Conservation (phyloP, 2,797 vertebrate genomes). For the Trematomus bernacchii region DNA sequence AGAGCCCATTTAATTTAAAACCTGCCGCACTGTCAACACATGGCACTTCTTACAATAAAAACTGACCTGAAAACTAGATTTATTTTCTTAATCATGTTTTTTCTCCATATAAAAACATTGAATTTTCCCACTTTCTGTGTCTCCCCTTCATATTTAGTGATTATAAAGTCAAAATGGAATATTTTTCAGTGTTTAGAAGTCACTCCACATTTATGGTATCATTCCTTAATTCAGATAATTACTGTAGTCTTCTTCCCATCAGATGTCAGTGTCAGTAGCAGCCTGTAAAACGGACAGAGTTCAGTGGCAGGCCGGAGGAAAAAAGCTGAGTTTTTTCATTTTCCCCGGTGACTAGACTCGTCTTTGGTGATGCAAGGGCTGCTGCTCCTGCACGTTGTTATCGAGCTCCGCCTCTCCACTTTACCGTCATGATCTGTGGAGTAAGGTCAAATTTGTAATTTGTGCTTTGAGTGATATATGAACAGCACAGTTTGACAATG, state of each 20-base stretch:
- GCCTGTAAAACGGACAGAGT: conserved; percentile 38
- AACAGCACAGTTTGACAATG: too few relatives aligned
- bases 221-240: conserved; percentile 45
- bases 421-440: conserved; percentile 89
- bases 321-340: conserved; percentile 66
- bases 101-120: conserved; percentile 16
- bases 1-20: conserved; percentile 35
- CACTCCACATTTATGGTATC: conserved; percentile 22
- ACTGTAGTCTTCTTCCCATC: conserved; percentile 25
- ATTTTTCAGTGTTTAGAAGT: conserved; percentile 37
- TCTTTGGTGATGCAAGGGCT: conserved; percentile 90
- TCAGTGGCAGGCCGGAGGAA: conserved; percentile 53
- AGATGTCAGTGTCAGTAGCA: conserved; percentile 29
- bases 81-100: conserved; percentile 12
- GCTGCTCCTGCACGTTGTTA: conserved; percentile 80
- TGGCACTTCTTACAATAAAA: conserved; percentile 20
- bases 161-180: conserved; percentile 38
- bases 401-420: conserved; percentile 84
- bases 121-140: neutral
- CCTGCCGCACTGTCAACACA: conserved; percentile 20
- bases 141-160: conserved; percentile 29
- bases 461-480: too few relatives aligned
- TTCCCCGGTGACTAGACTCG: conserved; percentile 83
- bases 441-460: conserved; percentile 24
- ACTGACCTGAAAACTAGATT: conserved; percentile 5